Evolutionary conservation across 2,113 vertebrate genomes (phyloP).

Genomic region (Bostrychus sinensis): DNA sequence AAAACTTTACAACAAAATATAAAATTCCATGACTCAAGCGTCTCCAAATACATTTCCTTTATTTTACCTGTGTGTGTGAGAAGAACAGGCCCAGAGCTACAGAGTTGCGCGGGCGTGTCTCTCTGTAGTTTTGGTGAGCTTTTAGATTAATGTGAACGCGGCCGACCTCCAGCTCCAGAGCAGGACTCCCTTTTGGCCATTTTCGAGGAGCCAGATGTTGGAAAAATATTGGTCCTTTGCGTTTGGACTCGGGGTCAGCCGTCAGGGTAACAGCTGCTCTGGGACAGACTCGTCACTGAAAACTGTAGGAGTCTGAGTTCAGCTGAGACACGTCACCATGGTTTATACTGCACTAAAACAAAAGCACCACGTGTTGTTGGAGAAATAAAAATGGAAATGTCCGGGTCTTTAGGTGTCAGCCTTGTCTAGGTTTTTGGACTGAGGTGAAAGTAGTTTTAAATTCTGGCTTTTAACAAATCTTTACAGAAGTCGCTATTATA

Average conservation of each 20-base stretch:
- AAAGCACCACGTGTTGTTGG: not conserved
- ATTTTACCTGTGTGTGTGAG: slow-evolving; percentile 5
- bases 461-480: too few relatives aligned
- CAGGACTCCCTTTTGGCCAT: slow-evolving; percentile 41
- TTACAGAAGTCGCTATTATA: too few relatives aligned
- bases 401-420: too few relatives aligned
- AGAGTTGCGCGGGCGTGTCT: slow-evolving; percentile 19
- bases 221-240: slow-evolving; percentile 17
- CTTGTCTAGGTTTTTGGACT: too few relatives aligned
- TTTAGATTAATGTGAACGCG: slow-evolving; percentile 44
- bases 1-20: too few relatives aligned
- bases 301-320: slow-evolving; percentile 18
- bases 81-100: slow-evolving; percentile 10
- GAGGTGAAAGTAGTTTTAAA: too few relatives aligned
- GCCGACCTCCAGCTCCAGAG: slow-evolving; percentile 36
- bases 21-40: too few relatives aligned
- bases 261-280: slow-evolving; percentile 7
- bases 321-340: not conserved
- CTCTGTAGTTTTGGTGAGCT: slow-evolving; percentile 20
- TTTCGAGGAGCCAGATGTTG: slow-evolving; percentile 59
- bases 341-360: not conserved
- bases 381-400: not conserved
- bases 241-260: slow-evolving; percentile 10
- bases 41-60: too few relatives aligned
- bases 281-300: slow-evolving; percentile 33